Percentiles rank a stretch among this genome's conserved stretches.
Conservation (phyloP, 1,140 invertebrate genomes). For the Eulimnadia texana region DNA sequence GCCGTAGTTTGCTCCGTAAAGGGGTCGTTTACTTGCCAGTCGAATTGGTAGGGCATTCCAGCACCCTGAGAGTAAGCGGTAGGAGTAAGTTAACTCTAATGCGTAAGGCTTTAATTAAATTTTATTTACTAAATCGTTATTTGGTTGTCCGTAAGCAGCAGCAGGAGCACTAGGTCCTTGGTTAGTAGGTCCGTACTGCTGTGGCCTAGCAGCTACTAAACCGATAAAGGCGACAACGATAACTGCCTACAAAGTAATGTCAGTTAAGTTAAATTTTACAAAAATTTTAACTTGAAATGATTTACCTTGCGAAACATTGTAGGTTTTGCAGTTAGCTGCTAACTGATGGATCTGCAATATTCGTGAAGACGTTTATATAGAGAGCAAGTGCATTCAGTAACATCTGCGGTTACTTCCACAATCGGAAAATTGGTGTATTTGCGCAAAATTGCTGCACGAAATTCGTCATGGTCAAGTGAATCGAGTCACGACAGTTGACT, state of each 20-base stretch:
- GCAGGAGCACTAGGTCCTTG: too few relatives aligned
- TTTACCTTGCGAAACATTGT: neutral
- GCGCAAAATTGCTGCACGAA: too few relatives aligned
- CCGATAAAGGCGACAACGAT: neutral
- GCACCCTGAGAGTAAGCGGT: slow-evolving; percentile 1
- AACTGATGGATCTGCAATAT: too few relatives aligned
- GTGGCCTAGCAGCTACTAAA: neutral
- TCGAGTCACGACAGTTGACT: neutral
- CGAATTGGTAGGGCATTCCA: slow-evolving; percentile 22
- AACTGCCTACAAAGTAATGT: neutral
- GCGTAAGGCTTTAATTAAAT: too few relatives aligned
- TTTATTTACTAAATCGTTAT: neutral
- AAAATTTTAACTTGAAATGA: too few relatives aligned
- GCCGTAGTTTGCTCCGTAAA: slow-evolving; percentile 20
- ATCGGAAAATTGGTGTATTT: too few relatives aligned
- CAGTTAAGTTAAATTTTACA: too few relatives aligned
- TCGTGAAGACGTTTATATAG: too few relatives aligned
- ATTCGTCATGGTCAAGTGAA: neutral
- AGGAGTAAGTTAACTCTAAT: too few relatives aligned
- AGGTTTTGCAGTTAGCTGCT: too few relatives aligned
- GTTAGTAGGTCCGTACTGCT: neutral
- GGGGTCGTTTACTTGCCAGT: slow-evolving; percentile 22
- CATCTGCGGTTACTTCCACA: too few relatives aligned
- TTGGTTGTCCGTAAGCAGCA: neutral
- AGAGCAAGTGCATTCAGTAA: too few relatives aligned